Conservation (phyloP, 2,888 invertebrate genomes). For the Cheilosia variabilis region DNA sequence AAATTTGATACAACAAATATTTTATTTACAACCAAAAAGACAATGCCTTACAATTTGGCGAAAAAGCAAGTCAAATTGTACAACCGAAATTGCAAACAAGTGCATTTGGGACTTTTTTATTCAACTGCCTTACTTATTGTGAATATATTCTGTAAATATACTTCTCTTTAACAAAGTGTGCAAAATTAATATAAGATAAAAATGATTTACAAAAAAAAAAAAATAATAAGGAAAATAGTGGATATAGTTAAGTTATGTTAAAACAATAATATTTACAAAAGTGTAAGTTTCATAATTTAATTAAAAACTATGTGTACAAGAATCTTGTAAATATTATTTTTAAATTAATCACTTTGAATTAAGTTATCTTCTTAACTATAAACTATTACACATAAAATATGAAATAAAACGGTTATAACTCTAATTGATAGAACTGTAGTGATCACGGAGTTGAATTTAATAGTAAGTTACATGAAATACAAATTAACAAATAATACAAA, state of each 20-base stretch:
- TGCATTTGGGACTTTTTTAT: constrained; percentile 17
- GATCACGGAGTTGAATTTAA: constrained; percentile 59
- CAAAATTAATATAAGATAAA: constrained; percentile 56
- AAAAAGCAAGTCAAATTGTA: neutral
- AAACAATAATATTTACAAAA: constrained; percentile 6
- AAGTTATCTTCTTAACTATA: constrained; percentile 51
- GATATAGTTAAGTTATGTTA: constrained; percentile 18
- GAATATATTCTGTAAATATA: constrained; percentile 68
- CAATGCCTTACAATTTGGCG: neutral
- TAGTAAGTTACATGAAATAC: constrained; percentile 32
- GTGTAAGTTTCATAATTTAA: constrained; percentile 56
- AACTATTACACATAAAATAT: constrained; percentile 30
- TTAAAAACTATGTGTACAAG: constrained; percentile 36
- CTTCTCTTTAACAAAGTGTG: constrained; percentile 48
- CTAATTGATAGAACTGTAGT: constrained; percentile 59
- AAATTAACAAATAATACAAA: constrained; percentile 64
- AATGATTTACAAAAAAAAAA: constrained; percentile 1
- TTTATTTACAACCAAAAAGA: constrained; percentile 30
- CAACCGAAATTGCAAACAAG: neutral
- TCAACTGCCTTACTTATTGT: constrained; percentile 74
- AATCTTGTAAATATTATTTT: constrained; percentile 64
- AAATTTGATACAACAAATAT: constrained; percentile 22
- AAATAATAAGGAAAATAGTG: neutral
- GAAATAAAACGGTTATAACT: constrained; percentile 49
- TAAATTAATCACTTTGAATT: constrained; percentile 46